Evolutionary conservation across 2,888 invertebrate genomes (phyloP), one percentile per base, ranked within the genome.

Genomic region (Alsophila aescularia): DNA sequence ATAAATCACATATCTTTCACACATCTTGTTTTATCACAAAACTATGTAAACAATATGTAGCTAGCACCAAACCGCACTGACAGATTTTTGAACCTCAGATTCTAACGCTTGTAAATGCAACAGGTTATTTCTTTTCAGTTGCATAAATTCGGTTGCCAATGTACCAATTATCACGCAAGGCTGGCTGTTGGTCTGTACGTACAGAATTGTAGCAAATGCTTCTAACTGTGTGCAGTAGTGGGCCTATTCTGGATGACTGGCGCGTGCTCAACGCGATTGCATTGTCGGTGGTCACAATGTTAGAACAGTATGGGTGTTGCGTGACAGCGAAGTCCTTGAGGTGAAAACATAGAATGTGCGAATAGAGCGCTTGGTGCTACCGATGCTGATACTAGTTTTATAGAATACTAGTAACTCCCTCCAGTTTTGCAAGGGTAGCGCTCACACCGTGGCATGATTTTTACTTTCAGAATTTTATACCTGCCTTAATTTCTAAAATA

Each of bases 111-210:
- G 86, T 80, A 81, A 87, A 89, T 83, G 59, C 75, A 85, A 83
- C 89, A 66, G 73, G 84, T 87, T 87, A 79, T 87, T 84, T 87
- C 84, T 85, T 84, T 81, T 82, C 69, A 77, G 76, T 90, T 90
- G 88, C 89, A 90, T 79, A 83, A 88, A 88, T 83, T 80, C 78
- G 72, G 68, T 72, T 73, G 77, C 75, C 77, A 83, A 81, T 89
- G 87, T 87, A 77, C 87, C 82, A 87, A 87, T 82, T 88, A 88
- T 85, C 86, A 90, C 87, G 89, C 83, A 83, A 87, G 82, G 70
- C 70, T 85, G 85, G 63, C 36, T 69, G 71, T 74, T 83, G 79
- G 83, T 84, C 80, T 82, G 86, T 79, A 79, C 79, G n/a, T 75
- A 79, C 79, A 79, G 32, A 85, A 85, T 81, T 74, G 65, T 70